Evolutionary conservation across 2,113 vertebrate genomes (phyloP).

Genomic region (Phalacrocorax pelagicus): DNA sequence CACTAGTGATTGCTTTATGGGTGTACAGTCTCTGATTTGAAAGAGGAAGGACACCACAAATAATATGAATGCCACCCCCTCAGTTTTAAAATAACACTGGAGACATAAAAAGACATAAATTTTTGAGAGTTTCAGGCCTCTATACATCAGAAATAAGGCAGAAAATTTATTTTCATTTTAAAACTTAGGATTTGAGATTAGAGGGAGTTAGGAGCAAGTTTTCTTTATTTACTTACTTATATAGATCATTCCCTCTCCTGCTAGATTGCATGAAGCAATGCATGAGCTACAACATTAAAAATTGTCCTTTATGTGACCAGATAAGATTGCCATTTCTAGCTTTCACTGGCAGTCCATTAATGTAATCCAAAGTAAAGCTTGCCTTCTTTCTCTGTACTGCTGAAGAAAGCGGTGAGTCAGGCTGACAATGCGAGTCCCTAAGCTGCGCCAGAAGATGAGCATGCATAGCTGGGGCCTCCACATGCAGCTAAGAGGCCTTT

Average conservation of each 20-base stretch:
- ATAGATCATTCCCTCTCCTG: background rate
- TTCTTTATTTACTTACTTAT: background rate
- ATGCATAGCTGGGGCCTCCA: background rate
- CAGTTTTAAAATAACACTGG: background rate
- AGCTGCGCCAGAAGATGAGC: background rate
- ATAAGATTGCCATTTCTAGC: background rate
- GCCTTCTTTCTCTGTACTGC: background rate
- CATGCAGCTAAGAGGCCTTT: background rate
- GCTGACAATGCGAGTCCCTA: background rate
- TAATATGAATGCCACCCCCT: background rate
- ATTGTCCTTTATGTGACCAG: background rate
- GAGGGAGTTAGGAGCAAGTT: background rate
- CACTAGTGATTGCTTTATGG: background rate
- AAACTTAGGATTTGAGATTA: background rate
- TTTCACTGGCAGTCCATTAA: background rate
- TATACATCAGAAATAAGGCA: background rate
- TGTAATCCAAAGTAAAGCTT: background rate
- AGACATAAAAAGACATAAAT: background rate
- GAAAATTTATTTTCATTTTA: background rate
- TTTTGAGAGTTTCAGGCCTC: background rate
- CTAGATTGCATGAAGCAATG: background rate
- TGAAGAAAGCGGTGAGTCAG: background rate
- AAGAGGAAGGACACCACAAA: background rate
- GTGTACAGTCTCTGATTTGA: background rate
- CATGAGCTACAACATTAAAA: background rate